Evolutionary conservation across 2,888 invertebrate species (phyloP).

Genomic region (Scaptomyza caliginosa): DNA sequence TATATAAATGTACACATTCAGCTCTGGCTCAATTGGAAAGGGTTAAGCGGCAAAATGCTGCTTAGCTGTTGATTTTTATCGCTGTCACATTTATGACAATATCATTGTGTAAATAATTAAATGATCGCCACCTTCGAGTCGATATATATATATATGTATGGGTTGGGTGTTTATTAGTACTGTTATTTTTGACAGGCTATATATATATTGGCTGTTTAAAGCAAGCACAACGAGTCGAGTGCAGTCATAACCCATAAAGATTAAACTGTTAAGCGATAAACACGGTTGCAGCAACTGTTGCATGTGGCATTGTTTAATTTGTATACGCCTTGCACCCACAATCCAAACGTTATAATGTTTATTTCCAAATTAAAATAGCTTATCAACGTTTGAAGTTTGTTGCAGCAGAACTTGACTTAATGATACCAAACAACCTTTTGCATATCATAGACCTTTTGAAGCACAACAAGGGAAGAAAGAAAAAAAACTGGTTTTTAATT

Average conservation of each 20-base stretch:
- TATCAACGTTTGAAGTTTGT: conserved; percentile 68
- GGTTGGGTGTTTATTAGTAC: conserved; percentile 67
- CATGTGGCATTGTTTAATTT: conserved; percentile 66
- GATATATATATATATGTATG: not conserved
- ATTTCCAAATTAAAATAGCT: conserved; percentile 20
- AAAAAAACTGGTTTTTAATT: conserved; percentile 70
- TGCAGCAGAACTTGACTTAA: not conserved
- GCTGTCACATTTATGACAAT: conserved; percentile 81
- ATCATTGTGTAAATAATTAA: conserved; percentile 74
- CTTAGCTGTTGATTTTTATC: conserved; percentile 72
- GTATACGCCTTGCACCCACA: conserved; percentile 45
- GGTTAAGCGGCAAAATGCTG: conserved; percentile 40
- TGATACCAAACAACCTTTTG: not conserved
- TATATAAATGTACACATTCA: not conserved
- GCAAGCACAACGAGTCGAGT: conserved; percentile 70
- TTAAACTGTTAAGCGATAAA: conserved; percentile 69
- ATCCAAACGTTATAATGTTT: conserved; percentile 4
- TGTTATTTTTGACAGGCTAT: conserved; percentile 68
- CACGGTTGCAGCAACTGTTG: conserved; percentile 18
- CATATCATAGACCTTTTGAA: not conserved
- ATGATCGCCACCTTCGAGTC: conserved; percentile 54
- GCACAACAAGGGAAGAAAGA: conserved; percentile 5
- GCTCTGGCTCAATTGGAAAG: not conserved
- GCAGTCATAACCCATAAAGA: conserved; percentile 73
- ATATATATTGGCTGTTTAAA: conserved; percentile 68